Conservation (phyloP, 2,113 vertebrate genomes). For the Chaetops frenatus region DNA sequence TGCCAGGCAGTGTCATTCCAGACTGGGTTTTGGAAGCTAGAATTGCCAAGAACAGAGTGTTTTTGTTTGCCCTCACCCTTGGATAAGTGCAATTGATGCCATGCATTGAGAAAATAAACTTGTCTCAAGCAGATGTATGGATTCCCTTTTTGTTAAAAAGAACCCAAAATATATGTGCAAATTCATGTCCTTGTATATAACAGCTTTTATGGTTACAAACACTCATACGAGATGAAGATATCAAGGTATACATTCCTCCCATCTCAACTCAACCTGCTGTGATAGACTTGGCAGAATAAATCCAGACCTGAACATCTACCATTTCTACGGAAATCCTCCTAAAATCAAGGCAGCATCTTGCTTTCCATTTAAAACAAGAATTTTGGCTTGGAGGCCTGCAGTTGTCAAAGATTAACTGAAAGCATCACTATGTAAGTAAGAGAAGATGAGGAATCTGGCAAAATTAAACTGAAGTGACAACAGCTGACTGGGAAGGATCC, state of each 20-base stretch:
- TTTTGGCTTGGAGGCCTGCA: not conserved
- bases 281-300: not conserved
- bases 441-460: not conserved
- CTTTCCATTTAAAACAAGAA: not conserved
- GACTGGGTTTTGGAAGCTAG: not conserved
- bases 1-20: not conserved
- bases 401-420: not conserved
- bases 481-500: not conserved
- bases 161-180: not conserved
- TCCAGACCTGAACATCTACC: not conserved
- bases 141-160: not conserved
- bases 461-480: not conserved
- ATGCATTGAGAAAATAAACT: rapidly evolving
- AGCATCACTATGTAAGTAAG: not conserved
- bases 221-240: not conserved
- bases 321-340: not conserved
- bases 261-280: not conserved
- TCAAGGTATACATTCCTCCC: not conserved
- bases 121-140: not conserved
- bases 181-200: not conserved
- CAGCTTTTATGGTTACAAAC: not conserved
- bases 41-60: not conserved
- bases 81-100: not conserved
- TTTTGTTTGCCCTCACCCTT: not conserved
- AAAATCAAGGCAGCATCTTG: not conserved